A percentile compares a stretch with the other conserved stretches of the same genome.
Conservation (phyloP, 2,888 invertebrate species). For the Athalia cordata region DNA sequence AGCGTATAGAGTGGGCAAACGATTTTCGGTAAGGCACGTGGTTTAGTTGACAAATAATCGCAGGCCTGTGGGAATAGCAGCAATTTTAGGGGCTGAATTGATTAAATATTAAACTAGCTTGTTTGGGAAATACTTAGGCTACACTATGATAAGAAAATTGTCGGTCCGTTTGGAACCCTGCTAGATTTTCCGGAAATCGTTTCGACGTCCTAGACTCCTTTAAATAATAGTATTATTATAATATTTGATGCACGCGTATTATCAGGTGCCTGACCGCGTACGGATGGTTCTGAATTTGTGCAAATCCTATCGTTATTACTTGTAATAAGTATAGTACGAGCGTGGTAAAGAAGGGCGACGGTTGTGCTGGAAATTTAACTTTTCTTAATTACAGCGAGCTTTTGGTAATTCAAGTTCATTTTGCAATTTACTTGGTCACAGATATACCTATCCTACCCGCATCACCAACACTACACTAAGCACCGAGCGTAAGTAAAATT, state of each 20-base stretch:
- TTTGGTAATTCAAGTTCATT: slow-evolving; percentile 26
- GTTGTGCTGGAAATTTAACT: slow-evolving; percentile 8
- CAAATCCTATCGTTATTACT: neutral
- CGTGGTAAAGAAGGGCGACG: neutral
- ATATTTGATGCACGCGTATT: neutral
- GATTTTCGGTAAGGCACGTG: neutral
- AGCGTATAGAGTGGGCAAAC: slow-evolving; percentile 1
- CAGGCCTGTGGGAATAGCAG: neutral
- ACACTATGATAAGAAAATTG: slow-evolving; percentile 13
- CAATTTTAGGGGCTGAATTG: neutral
- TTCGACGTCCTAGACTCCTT: neutral
- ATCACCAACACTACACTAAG: neutral
- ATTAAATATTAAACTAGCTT: slow-evolving; percentile 33
- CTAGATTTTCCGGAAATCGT: neutral
- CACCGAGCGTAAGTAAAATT: slow-evolving; percentile 3
- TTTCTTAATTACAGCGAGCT: neutral
- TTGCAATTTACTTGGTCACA: slow-evolving; percentile 17
- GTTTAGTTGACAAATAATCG: neutral
- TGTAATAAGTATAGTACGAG: neutral
- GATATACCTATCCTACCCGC: neutral
- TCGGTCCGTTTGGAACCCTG: slow-evolving; percentile 11
- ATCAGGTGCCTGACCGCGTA: no score
- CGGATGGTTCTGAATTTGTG: neutral
- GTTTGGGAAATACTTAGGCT: slow-evolving; percentile 3
- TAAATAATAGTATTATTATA: neutral